Base-by-base conservation (phyloP, 2,113 vertebrate species). In the Centropus bengalensis region DNA sequence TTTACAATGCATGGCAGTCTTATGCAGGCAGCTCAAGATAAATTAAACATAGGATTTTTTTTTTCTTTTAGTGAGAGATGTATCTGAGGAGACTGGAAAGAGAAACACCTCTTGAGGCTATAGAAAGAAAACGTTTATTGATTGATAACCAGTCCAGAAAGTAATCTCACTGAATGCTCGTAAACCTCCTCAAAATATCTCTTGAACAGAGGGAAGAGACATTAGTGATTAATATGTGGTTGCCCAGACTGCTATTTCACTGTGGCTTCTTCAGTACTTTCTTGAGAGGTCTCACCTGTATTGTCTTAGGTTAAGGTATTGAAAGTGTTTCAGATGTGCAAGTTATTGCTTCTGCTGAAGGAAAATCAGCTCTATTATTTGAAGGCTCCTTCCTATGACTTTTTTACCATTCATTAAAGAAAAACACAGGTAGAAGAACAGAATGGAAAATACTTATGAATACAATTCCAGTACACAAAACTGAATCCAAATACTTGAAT, bases 121-220 rank as follows among this genome's bases (percentile, higher is more conserved):
- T 20, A 78, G 74, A 68, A 71, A 60, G 40, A 64, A 20, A 19
- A 36, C 52, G 33, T 55, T 55, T 64, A 44, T 66, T 84, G 87
- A 85, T 85, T 90, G 66, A 82, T 88, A 69, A 73, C 64, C 70
- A 60, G 62, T 85, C 51, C 40, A 85, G 70, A 84, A 88, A 66
- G 51, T 78, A 95, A 84, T 74, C 85, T 60, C 44, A 62, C 5
- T 56, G 70, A 88, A 85, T 73, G 40, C 75, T 85, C 32, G 0
- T 79, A 92, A 92, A 78, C 32, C 22, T 78, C 54, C 52, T 66
- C 70, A 74, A 88, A 94, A 74, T 85, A 88, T 70, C 60, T 70
- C 51, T 92, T 59, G 45, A 73, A 59, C 26, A 81, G 83, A 63
- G 66, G 19, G n/a, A 90, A 60, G 49, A 88, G 80, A 85, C 21